Base-by-base conservation (phyloP, 1,140 invertebrate species). In the Harpegnathos saltator region DNA sequence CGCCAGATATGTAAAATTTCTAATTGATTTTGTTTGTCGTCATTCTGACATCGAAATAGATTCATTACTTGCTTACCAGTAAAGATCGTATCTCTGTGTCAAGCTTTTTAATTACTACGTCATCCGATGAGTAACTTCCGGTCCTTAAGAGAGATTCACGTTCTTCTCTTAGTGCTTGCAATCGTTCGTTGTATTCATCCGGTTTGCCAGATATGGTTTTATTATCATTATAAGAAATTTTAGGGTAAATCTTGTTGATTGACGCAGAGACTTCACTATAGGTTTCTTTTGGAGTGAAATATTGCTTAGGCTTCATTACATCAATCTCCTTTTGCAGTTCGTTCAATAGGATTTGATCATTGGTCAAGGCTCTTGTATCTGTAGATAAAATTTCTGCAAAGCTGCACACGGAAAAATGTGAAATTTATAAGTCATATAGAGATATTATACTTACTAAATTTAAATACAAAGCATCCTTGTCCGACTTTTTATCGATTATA, bases 101-200 rank as follows among this genome's bases (percentile, higher is more conserved):
- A 48, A 94, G 83, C 86, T 91, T 92, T 19, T 90, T 75, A 65
- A 93, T 93, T 52, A 93, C 71, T 44, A 85, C 75, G 68, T 95
- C 94, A 48, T 96, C 94, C 14, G 93, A 93, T 0, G 85, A 93
- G 26, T 94, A 93, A 82, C 91, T 93, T 73, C 91, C 89, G 4
- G 92, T 93, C 77, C 91, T 93, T 56, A 94, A 72, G 9, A 94
- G 87, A 12, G 86, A 77, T 29, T 94, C 87, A 38, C 91, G 91
- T 85, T 94, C 88, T 59, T 92, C 91, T 0, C 89, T 91, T 3
- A 94, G 24, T 19, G 84, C 89, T 24, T 88, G 69, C 12, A 94
- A 59, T 82, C 89, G 89, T 22, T 91, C 86, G 12, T 93, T 89
- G 5, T 85, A 78, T 72, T 91, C 88, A 5, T 89, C 86, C 9